Percentiles rank a stretch among this genome's conserved stretches.
These are phyloP conservation scores for Cherax destructor DNA, from an alignment of 1,140 invertebrate genomes.

Conservation along the genomic window DNA sequence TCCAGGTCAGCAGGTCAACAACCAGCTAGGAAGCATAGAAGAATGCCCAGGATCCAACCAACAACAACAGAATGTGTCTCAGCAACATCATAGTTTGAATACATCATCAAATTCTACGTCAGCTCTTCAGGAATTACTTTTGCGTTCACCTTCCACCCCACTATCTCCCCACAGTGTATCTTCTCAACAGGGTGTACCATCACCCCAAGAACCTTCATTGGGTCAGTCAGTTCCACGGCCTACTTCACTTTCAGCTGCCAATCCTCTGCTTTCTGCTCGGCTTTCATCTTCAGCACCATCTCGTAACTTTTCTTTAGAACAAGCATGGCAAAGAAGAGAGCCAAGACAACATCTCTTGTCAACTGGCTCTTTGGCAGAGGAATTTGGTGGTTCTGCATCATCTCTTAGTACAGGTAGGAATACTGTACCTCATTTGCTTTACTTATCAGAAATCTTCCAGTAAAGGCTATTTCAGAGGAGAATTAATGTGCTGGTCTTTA, in stretches of 20 bases:
- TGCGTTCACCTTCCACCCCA: slow-evolving; percentile 53
- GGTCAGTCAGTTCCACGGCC: slow-evolving; percentile 58
- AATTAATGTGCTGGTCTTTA: no score
- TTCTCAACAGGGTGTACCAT: slow-evolving; percentile 27
- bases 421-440: not conserved
- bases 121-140: slow-evolving; percentile 60
- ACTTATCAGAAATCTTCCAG: not conserved
- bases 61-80: slow-evolving; percentile 18
- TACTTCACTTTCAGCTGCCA: slow-evolving; percentile 55
- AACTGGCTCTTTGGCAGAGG: slow-evolving; percentile 89
- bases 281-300: slow-evolving; percentile 70
- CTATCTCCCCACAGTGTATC: slow-evolving; percentile 51
- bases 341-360: slow-evolving; percentile 90
- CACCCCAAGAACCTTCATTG: slow-evolving; percentile 56
- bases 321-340: slow-evolving; percentile 89
- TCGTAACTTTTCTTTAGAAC: slow-evolving; percentile 78
- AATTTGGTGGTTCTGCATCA: slow-evolving; percentile 70
- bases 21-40: slow-evolving; percentile 47
- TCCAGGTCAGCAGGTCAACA: slow-evolving; percentile 13
- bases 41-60: slow-evolving; percentile 37
- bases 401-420: slow-evolving; percentile 83
- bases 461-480: no score
- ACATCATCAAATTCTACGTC: slow-evolving; percentile 43
- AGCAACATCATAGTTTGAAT: slow-evolving; percentile 23
- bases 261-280: slow-evolving; percentile 54